Evolutionary conservation across 2,888 invertebrate species (phyloP), one percentile per base, ranked within the genome.

Genomic region (Polyploca ridens): DNA sequence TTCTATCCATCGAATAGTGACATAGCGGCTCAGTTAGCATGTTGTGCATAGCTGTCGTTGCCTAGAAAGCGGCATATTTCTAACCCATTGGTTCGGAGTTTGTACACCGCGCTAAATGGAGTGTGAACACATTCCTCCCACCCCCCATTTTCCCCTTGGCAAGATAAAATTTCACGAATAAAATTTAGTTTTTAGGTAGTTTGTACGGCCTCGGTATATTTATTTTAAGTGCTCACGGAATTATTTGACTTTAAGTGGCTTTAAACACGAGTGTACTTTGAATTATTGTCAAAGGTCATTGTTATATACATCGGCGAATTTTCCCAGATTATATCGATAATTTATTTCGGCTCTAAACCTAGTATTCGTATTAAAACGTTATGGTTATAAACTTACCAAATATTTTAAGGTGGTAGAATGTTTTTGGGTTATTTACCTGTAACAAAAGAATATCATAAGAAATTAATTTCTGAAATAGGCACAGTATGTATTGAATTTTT

Each of bases 81-180:
- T 84, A 68, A 76, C 75, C 68, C 84, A 84, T 63, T 84, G 84
- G 73, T 58, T 69, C 75, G 83, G 64, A 72, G 67, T 74, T 71
- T 69, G 77, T 74, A 76, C 71, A 69, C 44, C 63, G 64, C 58
- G 57, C 57, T 66, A 82, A 84, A 84, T 83, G 81, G 79, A 78
- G 79, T 81, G 84, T 84, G 76, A 84, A 83, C 72, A 65, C 65
- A 62, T 67, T 66, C 69, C 64, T 69, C 71, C 70, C 62, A 41
- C 33, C 46, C 49, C 33, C 59, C 33, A 46, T 27, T 46, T 62
- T 63, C 41, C 58, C 16, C 54, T 27, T 46, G 10, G 62, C 44
- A 58, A 63, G 59, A 62, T 58, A 35, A 58, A 19, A 33, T 54
- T 54, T 62, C 33, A 62, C 54, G 54, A 62, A 62, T 59, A 35